Evolutionary conservation across 2,113 vertebrate genomes (phyloP).

Genomic region (Mustela nigripes): DNA sequence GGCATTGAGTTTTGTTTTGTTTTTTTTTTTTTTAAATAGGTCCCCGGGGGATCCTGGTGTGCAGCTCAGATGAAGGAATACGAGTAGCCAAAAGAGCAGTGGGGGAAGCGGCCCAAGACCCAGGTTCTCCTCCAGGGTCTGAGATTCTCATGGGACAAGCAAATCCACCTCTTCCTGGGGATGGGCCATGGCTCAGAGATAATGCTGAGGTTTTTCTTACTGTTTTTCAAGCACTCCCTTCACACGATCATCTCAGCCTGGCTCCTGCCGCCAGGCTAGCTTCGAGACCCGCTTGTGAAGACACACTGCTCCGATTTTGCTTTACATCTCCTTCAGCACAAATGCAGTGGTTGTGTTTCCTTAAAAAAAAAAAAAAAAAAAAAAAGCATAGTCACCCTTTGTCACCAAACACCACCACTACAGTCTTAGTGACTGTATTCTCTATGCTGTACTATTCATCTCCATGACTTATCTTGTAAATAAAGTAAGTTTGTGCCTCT

Average conservation of each 20-base stretch:
- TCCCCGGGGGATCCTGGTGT: not conserved
- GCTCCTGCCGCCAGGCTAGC: not conserved
- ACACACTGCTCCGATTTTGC: not conserved
- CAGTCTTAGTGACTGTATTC: not conserved
- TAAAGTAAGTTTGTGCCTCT: not conserved
- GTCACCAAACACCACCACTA: not conserved
- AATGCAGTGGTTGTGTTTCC: not conserved
- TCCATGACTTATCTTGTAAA: not conserved
- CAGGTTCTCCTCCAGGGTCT: not conserved
- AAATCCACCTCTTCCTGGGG: not conserved
- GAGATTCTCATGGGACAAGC: not conserved
- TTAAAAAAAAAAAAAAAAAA: not conserved
- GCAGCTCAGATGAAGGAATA: not conserved
- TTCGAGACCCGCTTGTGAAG: not conserved
- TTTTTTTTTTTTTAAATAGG: not conserved
- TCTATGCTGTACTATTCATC: not conserved
- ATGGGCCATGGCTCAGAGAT: not conserved
- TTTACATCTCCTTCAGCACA: not conserved
- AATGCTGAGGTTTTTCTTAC: not conserved
- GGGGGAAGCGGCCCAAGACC: not conserved
- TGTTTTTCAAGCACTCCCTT: not conserved
- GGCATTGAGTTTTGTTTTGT: no score
- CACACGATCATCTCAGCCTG: not conserved
- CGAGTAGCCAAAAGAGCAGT: not conserved
- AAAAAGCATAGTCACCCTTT: not conserved